A percentile compares a stretch with the other conserved stretches of the same genome.
phyloP scores from a whole-genome alignment of 2,888 invertebrate genomes.

The Cephus spinipes region DNA sequence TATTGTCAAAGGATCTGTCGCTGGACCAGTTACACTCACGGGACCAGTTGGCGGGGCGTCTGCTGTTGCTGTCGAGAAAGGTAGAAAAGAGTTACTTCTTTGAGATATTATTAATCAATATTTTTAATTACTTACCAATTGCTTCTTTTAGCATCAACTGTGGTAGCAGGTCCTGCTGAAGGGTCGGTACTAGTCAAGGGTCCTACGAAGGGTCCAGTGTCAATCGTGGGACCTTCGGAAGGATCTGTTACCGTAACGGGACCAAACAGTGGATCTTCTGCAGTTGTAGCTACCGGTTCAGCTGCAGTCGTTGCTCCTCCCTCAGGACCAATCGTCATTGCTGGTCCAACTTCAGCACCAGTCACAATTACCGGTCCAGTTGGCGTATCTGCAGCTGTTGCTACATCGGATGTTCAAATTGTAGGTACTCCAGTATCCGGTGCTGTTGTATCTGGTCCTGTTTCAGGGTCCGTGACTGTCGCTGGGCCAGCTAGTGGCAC shows the following conservation, averaged over 20 bases:
- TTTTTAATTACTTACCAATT: too few relatives aligned
- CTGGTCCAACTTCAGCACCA: slow-evolving; percentile 33
- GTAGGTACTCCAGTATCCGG: slow-evolving; percentile 17
- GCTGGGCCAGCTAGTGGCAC: not conserved
- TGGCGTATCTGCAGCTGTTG: slow-evolving; percentile 1
- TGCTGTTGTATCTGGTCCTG: too few relatives aligned
- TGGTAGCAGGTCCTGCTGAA: not conserved
- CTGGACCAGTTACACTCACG: slow-evolving; percentile 16
- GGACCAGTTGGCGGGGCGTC: too few relatives aligned
- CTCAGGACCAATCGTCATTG: slow-evolving; percentile 8
- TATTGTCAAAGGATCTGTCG: slow-evolving; percentile 26
- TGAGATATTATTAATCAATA: too few relatives aligned
- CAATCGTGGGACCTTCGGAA: slow-evolving; percentile 35
- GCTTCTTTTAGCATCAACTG: too few relatives aligned
- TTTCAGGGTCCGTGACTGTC: not conserved
- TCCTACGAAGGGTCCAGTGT: slow-evolving; percentile 3
- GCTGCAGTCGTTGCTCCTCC: slow-evolving; percentile 16
- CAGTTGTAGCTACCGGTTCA: not conserved
- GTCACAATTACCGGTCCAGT: slow-evolving; percentile 32
- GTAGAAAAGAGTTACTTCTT: too few relatives aligned
- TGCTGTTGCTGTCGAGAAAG: too few relatives aligned
- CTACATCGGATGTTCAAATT: slow-evolving; percentile 23
- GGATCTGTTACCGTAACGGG: slow-evolving; percentile 35
- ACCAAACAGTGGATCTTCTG: not conserved
- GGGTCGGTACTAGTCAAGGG: slow-evolving; percentile 13